Evolutionary conservation across 37 sponge, comb jelly and placozoan genomes (phyloP).

Genomic region (Ianthella basta): DNA sequence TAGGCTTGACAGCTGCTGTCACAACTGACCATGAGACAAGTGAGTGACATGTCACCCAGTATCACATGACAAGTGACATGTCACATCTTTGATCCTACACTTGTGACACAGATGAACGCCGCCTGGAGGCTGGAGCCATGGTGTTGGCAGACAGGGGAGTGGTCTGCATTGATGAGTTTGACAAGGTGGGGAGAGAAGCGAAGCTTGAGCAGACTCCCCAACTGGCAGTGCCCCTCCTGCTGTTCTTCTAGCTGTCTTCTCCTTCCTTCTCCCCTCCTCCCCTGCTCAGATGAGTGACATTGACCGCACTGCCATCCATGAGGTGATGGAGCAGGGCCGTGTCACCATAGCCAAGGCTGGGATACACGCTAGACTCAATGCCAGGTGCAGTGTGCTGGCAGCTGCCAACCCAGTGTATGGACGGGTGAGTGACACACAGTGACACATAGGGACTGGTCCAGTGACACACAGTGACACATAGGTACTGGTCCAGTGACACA

Average conservation of each 20-base stretch:
- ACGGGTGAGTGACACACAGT: conserved; percentile 69
- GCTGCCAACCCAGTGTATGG: conserved; percentile 99
- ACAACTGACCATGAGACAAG: conserved; percentile 96
- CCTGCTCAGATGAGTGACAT: conserved; percentile 92
- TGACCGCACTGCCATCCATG: conserved; percentile 99
- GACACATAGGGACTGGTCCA: too few relatives aligned
- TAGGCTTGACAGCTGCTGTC: conserved; percentile 98
- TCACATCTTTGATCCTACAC: too few relatives aligned
- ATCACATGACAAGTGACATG: not conserved
- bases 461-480: too few relatives aligned
- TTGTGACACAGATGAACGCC: conserved; percentile 58
- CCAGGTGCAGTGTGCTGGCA: conserved; percentile 95
- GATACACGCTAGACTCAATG: conserved; percentile 98
- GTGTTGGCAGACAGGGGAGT: conserved; percentile 98
- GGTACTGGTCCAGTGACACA: too few relatives aligned
- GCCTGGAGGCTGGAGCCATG: conserved; percentile 98
- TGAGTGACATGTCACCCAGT: conserved; percentile 9
- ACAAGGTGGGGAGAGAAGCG: conserved; percentile 72
- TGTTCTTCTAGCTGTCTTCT: too few relatives aligned
- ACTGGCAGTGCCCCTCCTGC: too few relatives aligned
- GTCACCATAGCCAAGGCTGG: conserved; percentile 99
- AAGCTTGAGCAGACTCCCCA: not conserved
- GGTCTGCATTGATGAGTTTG: conserved; percentile 99
- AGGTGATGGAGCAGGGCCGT: conserved; percentile 99
- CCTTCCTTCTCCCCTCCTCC: not conserved